Evolutionary conservation across 2,797 vertebrate species (phyloP).

Genomic region (Forpus xanthops): DNA sequence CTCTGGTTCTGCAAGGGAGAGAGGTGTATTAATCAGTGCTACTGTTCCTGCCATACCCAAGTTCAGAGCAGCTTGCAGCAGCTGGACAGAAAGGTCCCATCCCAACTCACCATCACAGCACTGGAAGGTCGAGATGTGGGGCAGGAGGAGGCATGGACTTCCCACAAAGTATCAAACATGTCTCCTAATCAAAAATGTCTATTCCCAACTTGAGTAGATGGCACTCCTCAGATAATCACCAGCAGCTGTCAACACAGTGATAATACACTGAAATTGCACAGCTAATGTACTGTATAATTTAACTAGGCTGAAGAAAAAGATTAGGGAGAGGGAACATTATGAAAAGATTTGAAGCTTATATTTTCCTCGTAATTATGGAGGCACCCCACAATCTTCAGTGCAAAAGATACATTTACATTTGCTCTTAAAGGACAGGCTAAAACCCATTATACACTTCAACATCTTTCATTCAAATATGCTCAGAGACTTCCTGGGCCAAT

Average conservation of each 20-base stretch:
- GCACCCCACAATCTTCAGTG: not conserved
- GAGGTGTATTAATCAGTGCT: not conserved
- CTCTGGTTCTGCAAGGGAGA: not conserved
- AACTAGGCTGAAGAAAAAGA: not conserved
- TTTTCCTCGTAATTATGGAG: not conserved
- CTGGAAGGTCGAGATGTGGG: not conserved
- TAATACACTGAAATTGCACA: not conserved
- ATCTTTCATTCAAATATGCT: not conserved
- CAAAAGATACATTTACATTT: not conserved
- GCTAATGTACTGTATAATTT: slow-evolving; percentile 32
- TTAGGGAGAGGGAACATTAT: not conserved
- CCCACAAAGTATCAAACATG: not conserved
- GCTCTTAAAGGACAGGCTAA: not conserved
- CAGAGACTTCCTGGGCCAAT: not conserved
- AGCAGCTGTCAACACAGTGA: slow-evolving; percentile 2
- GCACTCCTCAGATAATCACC: not conserved
- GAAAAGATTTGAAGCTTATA: not conserved
- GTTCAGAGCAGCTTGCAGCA: not conserved
- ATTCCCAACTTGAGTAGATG: not conserved
- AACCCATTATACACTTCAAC: not conserved
- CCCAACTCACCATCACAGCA: not conserved
- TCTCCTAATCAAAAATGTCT: not conserved
- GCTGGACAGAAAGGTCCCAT: not conserved
- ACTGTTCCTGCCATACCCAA: not conserved
- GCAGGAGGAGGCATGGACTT: not conserved